A percentile compares a stretch with the other conserved stretches of the same genome.
These are phyloP conservation scores for Sycophaga agraensis DNA, from an alignment of 1,140 invertebrate species.

Conservation along the genomic window DNA sequence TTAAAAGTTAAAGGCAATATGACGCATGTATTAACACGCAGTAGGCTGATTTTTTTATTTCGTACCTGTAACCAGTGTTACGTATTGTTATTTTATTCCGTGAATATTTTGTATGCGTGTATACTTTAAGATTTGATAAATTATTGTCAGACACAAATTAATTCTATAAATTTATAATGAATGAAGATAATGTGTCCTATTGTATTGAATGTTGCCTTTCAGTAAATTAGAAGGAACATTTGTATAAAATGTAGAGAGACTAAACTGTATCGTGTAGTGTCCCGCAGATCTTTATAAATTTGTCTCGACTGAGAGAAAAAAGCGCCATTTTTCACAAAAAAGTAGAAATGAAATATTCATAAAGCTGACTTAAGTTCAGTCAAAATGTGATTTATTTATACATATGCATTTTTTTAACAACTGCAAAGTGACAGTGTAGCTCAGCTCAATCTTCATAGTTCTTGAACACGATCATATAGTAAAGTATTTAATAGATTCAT, in stretches of 20 bases:
- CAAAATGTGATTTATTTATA: conserved; percentile 18
- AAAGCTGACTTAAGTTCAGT: conserved; percentile 18
- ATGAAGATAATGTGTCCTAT: conserved; percentile 19
- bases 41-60: conserved; percentile 26
- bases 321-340: conserved; percentile 20
- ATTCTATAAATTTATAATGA: conserved; percentile 20
- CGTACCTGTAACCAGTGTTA: conserved; percentile 21
- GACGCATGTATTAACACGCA: conserved; percentile 9
- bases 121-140: conserved; percentile 28
- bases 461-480: background rate
- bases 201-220: conserved; percentile 11
- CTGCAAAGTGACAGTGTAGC: background rate
- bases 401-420: conserved; percentile 20
- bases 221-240: conserved; percentile 12
- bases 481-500: conserved; percentile 1
- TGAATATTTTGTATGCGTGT: conserved; percentile 26
- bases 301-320: conserved; percentile 4
- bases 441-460: conserved; percentile 7
- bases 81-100: conserved; percentile 25
- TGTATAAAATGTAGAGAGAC: conserved; percentile 32
- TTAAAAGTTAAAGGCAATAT: conserved; percentile 12
- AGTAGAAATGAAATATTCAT: conserved; percentile 16
- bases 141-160: conserved; percentile 19
- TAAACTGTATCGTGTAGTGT: conserved; percentile 25
- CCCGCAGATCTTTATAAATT: conserved; percentile 27